Base-by-base conservation (phyloP, 1,140 invertebrate species). In the Cryptotermes secundus region DNA sequence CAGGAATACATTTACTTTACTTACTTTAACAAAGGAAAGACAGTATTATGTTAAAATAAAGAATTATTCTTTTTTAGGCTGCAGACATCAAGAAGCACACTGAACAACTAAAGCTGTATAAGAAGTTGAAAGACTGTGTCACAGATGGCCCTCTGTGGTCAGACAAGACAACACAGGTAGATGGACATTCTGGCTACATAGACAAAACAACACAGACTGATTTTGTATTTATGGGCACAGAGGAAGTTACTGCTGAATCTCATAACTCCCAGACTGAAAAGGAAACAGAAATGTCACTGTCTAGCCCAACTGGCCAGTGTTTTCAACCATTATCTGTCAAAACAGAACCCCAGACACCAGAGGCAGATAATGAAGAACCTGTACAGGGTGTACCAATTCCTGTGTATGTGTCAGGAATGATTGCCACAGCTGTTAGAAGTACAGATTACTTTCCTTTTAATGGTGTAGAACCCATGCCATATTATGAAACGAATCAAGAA, bases 1-100 rank as follows among this genome's bases (percentile, higher is more conserved):
- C n/a, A n/a, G n/a, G n/a, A n/a, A n/a, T n/a, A n/a, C n/a, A n/a
- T n/a, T n/a, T n/a, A n/a, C n/a, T n/a, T n/a, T n/a, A n/a, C n/a
- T n/a, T n/a, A n/a, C n/a, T n/a, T n/a, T n/a, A n/a, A n/a, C n/a
- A n/a, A n/a, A n/a, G n/a, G n/a, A n/a, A n/a, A n/a, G n/a, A 49
- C 22, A 19, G 45, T 19, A 49, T 3, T 19, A 49, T 19, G 45
- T 49, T 49, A 49, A 49, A 19, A 49, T 19, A 49, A 49, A 22
- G 45, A 22, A 49, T 49, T 49, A 49, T 83, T 83, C 45, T 83
- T 26, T 83, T 53, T 72, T 72, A 72, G 59, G 59, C 59, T 14
- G 14, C 26, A 31, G 59, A 72, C 59, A 72, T 72, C 59, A 72
- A 72, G 59, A 72, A 72, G 59, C 59, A 72, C n/a, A 72, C 59